These are phyloP conservation scores for Myiopsitta monachus DNA, from an alignment of 2,113 vertebrate genomes.

Conservation along the genomic window DNA sequence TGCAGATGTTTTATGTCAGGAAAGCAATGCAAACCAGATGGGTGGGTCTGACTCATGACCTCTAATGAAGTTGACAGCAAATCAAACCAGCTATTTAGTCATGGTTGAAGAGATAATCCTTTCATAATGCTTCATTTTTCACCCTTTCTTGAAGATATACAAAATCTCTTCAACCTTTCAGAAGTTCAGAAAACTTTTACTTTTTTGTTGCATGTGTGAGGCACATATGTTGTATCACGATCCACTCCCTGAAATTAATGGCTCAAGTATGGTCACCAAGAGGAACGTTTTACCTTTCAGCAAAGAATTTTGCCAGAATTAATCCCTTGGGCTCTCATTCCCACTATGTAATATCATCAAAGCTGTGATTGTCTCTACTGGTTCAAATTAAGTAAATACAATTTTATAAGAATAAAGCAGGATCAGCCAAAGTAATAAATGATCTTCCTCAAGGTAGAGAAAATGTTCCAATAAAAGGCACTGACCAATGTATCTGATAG, in stretches of 20 bases:
- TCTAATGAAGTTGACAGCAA: not conserved
- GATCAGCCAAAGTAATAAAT: not conserved
- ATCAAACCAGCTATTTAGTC: not conserved
- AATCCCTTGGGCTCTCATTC: not conserved
- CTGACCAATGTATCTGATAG: not conserved
- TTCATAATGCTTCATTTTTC: not conserved
- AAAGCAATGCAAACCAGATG: not conserved
- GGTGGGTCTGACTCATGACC: not conserved
- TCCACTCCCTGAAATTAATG: not conserved
- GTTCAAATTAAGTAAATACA: conserved; percentile 1
- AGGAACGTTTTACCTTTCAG: not conserved
- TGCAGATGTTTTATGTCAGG: not conserved
- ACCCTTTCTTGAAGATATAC: not conserved
- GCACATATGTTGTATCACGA: not conserved
- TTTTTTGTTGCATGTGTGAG: not conserved
- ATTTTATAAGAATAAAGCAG: conserved; percentile 3
- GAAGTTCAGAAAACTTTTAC: not conserved
- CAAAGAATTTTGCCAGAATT: not conserved
- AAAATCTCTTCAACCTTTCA: not conserved
- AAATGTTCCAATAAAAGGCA: not conserved
- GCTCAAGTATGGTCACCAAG: not conserved
- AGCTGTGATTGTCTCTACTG: not conserved
- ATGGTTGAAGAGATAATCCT: not conserved
- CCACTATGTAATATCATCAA: not conserved
- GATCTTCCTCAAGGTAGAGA: not conserved